A percentile compares a stretch with the other conserved stretches of the same genome.
Conservation (phyloP, 2,113 vertebrate species). For the Istiophorus platypterus region DNA sequence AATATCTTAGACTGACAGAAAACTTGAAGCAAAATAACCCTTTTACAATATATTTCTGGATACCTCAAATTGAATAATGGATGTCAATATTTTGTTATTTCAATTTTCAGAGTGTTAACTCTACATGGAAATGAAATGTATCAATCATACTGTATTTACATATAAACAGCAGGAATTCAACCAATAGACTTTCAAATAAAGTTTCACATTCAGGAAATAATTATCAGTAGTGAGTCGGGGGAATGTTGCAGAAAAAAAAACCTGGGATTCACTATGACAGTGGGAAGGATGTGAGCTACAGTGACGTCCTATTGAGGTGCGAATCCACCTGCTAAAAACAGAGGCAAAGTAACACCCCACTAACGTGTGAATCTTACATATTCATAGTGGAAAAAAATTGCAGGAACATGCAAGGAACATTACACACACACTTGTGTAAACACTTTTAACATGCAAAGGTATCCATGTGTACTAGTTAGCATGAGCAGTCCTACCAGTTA, state of each 20-base stretch:
- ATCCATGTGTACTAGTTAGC: not conserved
- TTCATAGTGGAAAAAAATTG: constrained; percentile 37
- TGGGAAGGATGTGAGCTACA: constrained; percentile 43
- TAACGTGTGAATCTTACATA: constrained; percentile 25
- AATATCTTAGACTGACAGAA: not conserved
- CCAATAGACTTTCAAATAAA: not conserved
- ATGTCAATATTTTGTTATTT: not conserved
- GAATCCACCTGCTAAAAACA: constrained; percentile 60
- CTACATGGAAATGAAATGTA: not conserved
- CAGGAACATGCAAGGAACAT: constrained; percentile 11
- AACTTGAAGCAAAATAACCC: not conserved
- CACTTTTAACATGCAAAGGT: not conserved
- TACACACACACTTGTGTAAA: not conserved
- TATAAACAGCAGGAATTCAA: not conserved
- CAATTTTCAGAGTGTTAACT: not conserved
- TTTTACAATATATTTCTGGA: not conserved
- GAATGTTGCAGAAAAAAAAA: constrained; percentile 11
- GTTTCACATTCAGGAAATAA: constrained; percentile 28
- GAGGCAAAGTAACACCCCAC: constrained; percentile 58
- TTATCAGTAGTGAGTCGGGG: constrained; percentile 16
- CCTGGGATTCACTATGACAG: constrained; percentile 15
- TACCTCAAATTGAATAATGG: not conserved
- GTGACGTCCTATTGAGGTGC: constrained; percentile 53
- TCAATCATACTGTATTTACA: not conserved
- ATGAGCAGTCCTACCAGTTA: not conserved